Evolutionary conservation across 2,888 invertebrate species (phyloP).

Genomic region (Harpagoxenus sublaevis): DNA sequence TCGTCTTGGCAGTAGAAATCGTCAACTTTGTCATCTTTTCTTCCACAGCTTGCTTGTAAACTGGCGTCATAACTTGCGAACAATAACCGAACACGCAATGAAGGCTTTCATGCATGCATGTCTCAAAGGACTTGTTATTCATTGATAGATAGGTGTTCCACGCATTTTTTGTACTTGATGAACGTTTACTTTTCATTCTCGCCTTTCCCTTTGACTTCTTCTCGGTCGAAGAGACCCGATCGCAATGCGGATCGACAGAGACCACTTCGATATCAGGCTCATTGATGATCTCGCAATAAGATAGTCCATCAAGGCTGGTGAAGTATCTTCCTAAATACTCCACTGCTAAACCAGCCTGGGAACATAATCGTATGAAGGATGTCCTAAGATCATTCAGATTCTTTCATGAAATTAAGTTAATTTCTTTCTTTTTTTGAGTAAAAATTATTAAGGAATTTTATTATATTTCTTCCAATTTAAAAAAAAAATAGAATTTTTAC

Average conservation of each 20-base stretch:
- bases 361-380: neutral
- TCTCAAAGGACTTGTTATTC: conserved; percentile 68
- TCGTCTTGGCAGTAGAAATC: neutral
- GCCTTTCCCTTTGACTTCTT: conserved; percentile 32
- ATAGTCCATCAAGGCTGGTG: conserved; percentile 76
- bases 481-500: neutral
- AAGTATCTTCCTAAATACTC: conserved; percentile 81
- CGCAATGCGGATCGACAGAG: conserved; percentile 76
- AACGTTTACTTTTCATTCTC: conserved; percentile 8
- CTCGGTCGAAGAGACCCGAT: conserved; percentile 47
- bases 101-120: conserved; percentile 80
- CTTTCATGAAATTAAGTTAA: neutral
- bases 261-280: conserved; percentile 77
- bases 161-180: neutral
- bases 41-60: conserved; percentile 69
- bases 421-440: neutral
- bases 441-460: neutral
- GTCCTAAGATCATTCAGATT: neutral
- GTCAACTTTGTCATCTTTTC: conserved; percentile 47
- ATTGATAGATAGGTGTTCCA: neutral
- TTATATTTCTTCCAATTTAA: neutral
- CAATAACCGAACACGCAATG: conserved; percentile 81
- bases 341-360: conserved; percentile 80
- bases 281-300: conserved; percentile 79
- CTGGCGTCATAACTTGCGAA: conserved; percentile 73